Evolutionary conservation across 1,140 invertebrate genomes (phyloP).

Genomic region (Sycobia sp.): DNA sequence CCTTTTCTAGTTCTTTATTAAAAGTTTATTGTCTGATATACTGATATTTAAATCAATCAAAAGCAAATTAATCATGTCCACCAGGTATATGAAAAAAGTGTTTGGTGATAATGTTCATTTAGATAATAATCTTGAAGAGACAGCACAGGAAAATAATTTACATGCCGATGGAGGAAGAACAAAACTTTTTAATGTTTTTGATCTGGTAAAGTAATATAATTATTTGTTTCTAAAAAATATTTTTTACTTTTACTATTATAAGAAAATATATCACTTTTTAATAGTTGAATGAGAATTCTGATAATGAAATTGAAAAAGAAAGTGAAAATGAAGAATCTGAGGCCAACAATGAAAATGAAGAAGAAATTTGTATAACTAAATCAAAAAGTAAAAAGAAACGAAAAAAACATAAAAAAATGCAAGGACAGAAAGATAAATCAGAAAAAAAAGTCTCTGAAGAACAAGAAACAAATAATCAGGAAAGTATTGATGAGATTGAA

Average conservation of each 20-base stretch:
- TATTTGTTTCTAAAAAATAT: not conserved
- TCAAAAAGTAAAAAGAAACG: conserved; percentile 60
- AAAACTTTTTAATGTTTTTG: conserved; percentile 33
- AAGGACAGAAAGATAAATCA: conserved; percentile 49
- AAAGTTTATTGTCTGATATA: no score
- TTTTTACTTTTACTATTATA: not conserved
- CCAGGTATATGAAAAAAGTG: conserved; percentile 29
- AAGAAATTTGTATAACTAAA: not conserved
- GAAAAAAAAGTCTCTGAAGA: conserved; percentile 61
- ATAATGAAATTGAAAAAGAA: conserved; percentile 16
- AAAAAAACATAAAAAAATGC: conserved; percentile 65
- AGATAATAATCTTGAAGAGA: conserved; percentile 5
- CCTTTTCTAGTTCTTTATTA: no score
- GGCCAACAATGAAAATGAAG: conserved; percentile 9
- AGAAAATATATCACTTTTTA: not conserved
- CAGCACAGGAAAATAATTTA: not conserved
- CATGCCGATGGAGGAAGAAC: conserved; percentile 4
- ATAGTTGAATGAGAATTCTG: conserved; percentile 28
- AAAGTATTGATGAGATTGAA: conserved; percentile 74
- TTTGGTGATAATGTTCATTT: conserved; percentile 13
- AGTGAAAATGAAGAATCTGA: conserved; percentile 1
- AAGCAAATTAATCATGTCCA: no score
- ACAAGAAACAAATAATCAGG: conserved; percentile 67
- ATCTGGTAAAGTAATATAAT: conserved; percentile 22
- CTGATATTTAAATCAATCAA: no score